These are phyloP conservation scores for Diachasmimorpha longicaudata DNA, from an alignment of 1,140 invertebrate species.

Conservation along the genomic window DNA sequence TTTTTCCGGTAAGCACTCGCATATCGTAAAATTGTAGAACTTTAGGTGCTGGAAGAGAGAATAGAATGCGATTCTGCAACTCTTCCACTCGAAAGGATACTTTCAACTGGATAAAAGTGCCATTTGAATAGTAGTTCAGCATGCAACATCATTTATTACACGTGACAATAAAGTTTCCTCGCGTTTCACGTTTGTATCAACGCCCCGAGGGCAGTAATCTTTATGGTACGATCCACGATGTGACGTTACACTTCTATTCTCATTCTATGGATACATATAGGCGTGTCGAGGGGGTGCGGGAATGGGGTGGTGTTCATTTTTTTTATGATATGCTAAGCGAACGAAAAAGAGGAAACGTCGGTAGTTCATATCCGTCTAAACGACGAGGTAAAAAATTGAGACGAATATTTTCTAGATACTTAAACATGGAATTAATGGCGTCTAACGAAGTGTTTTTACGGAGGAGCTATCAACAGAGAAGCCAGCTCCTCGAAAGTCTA, in stretches of 20 bases:
- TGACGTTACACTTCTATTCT: conserved; percentile 25
- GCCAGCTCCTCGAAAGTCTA: too few species aligned
- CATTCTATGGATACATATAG: not conserved
- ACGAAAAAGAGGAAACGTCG: conserved; percentile 4
- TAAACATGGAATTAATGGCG: conserved; percentile 40
- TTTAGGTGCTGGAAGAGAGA: not conserved
- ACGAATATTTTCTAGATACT: conserved; percentile 41
- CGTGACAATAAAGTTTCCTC: conserved; percentile 57
- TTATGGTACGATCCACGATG: conserved; percentile 48
- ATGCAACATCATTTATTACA: conserved; percentile 58
- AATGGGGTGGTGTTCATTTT: conserved; percentile 1
- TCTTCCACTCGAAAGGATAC: conserved; percentile 56
- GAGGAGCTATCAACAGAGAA: too few species aligned
- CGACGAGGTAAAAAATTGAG: conserved; percentile 18
- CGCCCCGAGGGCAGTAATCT: conserved; percentile 56
- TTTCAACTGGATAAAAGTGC: conserved; percentile 55
- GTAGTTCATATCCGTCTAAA: not conserved
- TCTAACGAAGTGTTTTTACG: conserved; percentile 30
- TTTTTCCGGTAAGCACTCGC: not conserved
- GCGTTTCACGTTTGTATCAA: not conserved
- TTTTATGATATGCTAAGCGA: conserved; percentile 54
- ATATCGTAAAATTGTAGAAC: not conserved
- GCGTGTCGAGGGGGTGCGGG: not conserved
- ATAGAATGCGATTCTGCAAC: conserved; percentile 36
- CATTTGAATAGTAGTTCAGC: conserved; percentile 55